Evolutionary conservation across 2,888 invertebrate species (phyloP), one percentile per base, ranked within the genome.

Genomic region (Pyralis farinalis): DNA sequence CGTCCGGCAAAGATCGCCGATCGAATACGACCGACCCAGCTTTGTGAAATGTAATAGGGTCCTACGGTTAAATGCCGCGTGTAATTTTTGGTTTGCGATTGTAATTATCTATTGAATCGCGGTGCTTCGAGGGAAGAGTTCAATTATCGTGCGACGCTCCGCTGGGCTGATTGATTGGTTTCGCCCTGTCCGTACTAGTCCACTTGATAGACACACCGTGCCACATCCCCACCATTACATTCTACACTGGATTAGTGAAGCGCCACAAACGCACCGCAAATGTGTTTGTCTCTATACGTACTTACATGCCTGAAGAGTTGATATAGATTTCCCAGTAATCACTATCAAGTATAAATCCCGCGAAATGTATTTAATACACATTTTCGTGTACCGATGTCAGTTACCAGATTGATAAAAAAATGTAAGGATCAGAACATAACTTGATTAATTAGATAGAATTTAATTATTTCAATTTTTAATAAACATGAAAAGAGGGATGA

Each of bases 61-160:
- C 80, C 76, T 71, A 72, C 73, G 56, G 76, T 80, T 83, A 78
- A 85, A 86, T 80, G 79, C 76, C 62, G 80, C 82, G 71, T 82
- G 82, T 85, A 84, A 87, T 87, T 84, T 84, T 86, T 81, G 85
- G 85, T 87, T 85, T 83, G 85, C 84, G 71, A 79, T 84, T 82
- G 84, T 80, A 87, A 85, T 85, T 85, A 84, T 85, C 75, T 84
- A 81, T 81, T 75, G 79, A 79, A 79, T 79, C 65, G 75, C 68
- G 53, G 62, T 68, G 63, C 68, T 76, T 63, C 66, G 63, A 69
- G 81, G 78, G 83, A 83, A 84, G 82, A 85, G 82, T 85, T 84
- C 81, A 78, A 85, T 86, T 86, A 81, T 77, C 71, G 71, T 69
- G 77, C 71, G 73, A 71, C 76, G 83, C 75, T 84, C 69, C 71